Conservation (phyloP, 2,113 vertebrate species). For the Pogonocichla stellata region DNA sequence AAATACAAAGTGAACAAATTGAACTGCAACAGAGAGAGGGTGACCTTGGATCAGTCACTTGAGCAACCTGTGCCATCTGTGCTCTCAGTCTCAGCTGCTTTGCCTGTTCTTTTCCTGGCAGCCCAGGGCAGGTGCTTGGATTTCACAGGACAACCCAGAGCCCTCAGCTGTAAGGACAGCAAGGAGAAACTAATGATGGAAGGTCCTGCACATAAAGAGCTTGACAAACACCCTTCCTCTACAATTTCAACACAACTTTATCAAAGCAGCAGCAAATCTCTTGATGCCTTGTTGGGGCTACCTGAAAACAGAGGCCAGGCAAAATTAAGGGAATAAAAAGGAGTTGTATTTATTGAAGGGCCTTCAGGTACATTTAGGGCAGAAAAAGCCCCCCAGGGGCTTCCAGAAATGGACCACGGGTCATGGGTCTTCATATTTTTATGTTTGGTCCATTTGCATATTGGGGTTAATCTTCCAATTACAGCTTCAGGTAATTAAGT, state of each 20-base stretch:
- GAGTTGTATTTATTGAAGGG: no score
- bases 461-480: no score
- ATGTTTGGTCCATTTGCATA: no score
- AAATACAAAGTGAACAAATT: slow-evolving; percentile 28
- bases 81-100: neutral
- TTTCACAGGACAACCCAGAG: rapidly evolving
- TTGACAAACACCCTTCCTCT: neutral
- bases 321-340: neutral
- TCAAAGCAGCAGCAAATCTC: neutral
- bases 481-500: no score
- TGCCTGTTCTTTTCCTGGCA: neutral
- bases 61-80: neutral
- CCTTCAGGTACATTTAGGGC: no score
- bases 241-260: neutral
- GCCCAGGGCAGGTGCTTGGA: neutral
- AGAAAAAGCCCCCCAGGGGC: no score
- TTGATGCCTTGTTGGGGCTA: neutral
- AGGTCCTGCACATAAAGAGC: neutral
- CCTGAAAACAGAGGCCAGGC: neutral
- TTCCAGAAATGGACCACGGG: no score
- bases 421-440: no score
- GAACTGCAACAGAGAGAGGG: neutral
- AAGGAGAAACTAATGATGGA: neutral
- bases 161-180: neutral
- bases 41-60: slow-evolving; percentile 7